phyloP scores from a whole-genome alignment of 2,797 vertebrate genomes.

The Apodemus agrarius region DNA sequence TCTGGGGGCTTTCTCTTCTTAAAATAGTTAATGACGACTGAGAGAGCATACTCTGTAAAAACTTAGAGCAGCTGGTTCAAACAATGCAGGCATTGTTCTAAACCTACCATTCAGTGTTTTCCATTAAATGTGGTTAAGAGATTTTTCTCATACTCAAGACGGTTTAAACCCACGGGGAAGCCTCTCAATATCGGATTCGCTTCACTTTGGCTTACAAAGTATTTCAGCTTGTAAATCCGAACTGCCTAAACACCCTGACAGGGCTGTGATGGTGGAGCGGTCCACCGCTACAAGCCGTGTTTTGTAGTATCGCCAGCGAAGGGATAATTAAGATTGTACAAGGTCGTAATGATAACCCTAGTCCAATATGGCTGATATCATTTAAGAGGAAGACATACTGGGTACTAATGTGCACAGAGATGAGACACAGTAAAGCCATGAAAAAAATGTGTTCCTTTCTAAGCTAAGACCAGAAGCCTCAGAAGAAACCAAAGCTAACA shows the following conservation, averaged over 20 bases:
- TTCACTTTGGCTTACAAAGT: conserved; percentile 14
- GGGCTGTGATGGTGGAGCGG: not conserved
- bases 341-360: not conserved
- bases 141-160: not conserved
- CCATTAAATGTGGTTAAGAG: conserved; percentile 39
- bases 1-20: not conserved
- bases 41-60: conserved; percentile 13
- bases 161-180: not conserved
- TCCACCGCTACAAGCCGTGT: not conserved
- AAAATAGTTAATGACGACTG: conserved; percentile 30
- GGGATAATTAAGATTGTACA: conserved; percentile 13
- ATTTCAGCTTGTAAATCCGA: conserved; percentile 28
- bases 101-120: conserved; percentile 46
- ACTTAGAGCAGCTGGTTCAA: conserved; percentile 13
- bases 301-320: not conserved
- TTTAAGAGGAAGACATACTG: not conserved
- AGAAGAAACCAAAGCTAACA: not conserved
- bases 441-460: not conserved
- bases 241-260: not conserved
- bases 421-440: not conserved
- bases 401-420: not conserved
- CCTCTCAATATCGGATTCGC: not conserved
- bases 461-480: not conserved
- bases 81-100: not conserved
- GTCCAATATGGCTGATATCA: not conserved